These are phyloP conservation scores for Psilopsiagon aymara DNA, from an alignment of 2,113 vertebrate genomes.

Conservation along the genomic window DNA sequence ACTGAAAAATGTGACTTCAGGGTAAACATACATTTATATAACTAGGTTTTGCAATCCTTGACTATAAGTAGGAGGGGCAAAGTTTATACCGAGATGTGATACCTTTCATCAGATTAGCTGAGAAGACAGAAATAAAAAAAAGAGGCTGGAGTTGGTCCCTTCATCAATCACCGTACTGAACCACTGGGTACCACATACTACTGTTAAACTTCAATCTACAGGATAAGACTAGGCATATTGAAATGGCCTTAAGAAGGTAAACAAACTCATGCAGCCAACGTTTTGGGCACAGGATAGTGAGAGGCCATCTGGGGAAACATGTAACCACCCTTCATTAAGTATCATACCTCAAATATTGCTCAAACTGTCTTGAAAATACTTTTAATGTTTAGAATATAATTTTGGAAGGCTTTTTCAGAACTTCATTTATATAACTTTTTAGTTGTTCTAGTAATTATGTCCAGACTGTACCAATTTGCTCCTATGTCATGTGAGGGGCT, in stretches of 20 bases:
- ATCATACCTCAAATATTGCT: neutral
- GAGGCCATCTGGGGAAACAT: neutral
- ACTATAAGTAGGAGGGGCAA: neutral
- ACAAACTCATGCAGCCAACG: neutral
- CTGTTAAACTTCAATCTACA: neutral
- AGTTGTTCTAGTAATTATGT: neutral
- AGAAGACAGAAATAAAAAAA: neutral
- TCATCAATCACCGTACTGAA: neutral
- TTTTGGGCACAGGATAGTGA: neutral
- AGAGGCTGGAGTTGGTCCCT: neutral
- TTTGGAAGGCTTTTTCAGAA: neutral
- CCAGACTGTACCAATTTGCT: neutral
- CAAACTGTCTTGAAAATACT: neutral
- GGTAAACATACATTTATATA: neutral
- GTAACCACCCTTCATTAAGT: neutral
- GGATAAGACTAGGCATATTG: neutral
- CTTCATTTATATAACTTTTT: neutral
- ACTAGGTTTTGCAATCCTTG: neutral
- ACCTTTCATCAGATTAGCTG: neutral
- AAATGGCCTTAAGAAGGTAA: neutral
- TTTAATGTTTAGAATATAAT: neutral
- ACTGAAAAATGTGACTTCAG: neutral
- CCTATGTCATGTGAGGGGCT: accelerated
- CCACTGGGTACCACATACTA: accelerated
- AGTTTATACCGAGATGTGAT: neutral